Conservation (phyloP, 2,797 vertebrate genomes). For the Halcyon badia region DNA sequence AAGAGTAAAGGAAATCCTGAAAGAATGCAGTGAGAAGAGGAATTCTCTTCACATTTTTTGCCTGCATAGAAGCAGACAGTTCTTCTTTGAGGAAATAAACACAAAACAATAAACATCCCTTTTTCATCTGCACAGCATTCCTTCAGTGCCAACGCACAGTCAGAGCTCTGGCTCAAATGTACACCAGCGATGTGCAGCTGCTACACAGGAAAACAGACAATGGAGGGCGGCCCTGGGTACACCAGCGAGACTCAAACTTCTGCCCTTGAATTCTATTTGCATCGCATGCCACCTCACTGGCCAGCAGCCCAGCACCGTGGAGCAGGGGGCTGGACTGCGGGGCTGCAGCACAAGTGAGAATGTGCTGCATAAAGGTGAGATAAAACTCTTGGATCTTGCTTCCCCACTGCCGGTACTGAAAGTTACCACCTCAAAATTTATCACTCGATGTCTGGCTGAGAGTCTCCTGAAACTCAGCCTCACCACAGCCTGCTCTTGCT, state of each 20-base stretch:
- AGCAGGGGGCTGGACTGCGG: background rate
- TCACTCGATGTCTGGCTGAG: accelerated
- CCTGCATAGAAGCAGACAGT: background rate
- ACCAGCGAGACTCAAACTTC: background rate
- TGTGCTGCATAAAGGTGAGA: background rate
- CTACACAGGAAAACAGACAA: background rate
- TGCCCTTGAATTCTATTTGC: background rate
- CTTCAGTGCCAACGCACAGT: background rate
- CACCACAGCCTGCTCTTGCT: too few species aligned
- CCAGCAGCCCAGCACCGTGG: background rate
- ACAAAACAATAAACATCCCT: background rate
- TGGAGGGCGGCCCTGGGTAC: background rate
- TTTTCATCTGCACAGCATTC: background rate
- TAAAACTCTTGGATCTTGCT: background rate
- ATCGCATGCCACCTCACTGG: background rate
- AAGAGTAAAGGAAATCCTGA: background rate
- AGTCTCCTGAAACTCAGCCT: background rate
- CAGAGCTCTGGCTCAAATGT: background rate
- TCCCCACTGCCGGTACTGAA: accelerated
- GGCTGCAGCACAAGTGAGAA: background rate
- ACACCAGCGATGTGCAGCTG: background rate
- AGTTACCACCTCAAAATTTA: background rate
- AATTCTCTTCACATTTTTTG: background rate
- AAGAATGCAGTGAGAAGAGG: background rate
- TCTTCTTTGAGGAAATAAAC: constrained; percentile 15